Conservation (phyloP, 1,140 invertebrate species). For the Hyles vespertilio region DNA sequence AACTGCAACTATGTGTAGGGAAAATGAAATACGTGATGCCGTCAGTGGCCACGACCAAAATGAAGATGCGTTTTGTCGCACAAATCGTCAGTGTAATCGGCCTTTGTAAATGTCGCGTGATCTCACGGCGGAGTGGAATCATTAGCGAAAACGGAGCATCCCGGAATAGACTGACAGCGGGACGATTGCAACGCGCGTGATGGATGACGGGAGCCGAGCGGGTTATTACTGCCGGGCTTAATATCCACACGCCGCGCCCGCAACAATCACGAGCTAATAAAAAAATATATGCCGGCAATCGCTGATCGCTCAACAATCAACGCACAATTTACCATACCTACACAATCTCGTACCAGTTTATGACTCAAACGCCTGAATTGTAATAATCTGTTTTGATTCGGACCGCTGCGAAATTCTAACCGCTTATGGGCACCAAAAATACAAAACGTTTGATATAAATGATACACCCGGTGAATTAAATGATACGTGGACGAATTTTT, state of each 20-base stretch:
- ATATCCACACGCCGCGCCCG: constrained; percentile 36
- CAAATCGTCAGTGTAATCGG: constrained; percentile 39
- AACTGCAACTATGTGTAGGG: constrained; percentile 31
- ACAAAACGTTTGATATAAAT: too few relatives aligned
- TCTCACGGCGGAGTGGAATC: constrained; percentile 57
- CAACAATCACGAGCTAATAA: constrained; percentile 47
- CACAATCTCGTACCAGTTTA: neutral
- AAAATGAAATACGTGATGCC: constrained; percentile 11
- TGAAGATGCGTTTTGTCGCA: constrained; percentile 41
- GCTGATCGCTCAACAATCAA: too few relatives aligned
- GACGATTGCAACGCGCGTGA: constrained; percentile 68
- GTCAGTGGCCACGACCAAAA: constrained; percentile 17
- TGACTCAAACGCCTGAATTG: neutral
- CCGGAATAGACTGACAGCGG: constrained; percentile 72
- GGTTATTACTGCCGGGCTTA: constrained; percentile 59
- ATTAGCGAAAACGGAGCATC: constrained; percentile 69
- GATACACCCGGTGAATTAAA: neutral
- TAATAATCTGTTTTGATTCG: too few relatives aligned
- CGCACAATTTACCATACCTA: too few relatives aligned
- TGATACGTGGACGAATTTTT: constrained; percentile 4
- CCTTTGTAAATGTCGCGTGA: constrained; percentile 56
- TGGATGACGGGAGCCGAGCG: constrained; percentile 55
- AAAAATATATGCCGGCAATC: constrained; percentile 29
- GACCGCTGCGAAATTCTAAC: too few relatives aligned
- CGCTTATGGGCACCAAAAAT: too few relatives aligned